phyloP scores from a whole-genome alignment of 1,140 invertebrate species.

The Cherax destructor region DNA sequence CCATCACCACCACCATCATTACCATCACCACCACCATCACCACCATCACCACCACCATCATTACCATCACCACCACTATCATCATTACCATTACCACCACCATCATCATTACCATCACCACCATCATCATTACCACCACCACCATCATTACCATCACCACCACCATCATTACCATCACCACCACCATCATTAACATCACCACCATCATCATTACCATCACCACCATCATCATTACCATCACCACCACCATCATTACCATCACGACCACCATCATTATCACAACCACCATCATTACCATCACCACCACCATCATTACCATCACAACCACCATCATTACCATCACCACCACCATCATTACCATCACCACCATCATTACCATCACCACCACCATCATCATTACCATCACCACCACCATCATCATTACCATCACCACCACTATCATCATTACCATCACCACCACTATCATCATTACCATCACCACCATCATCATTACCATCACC shows the following conservation, averaged over 20 bases:
- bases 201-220: not conserved
- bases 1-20: too few species aligned
- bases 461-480: not conserved
- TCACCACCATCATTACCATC: not conserved
- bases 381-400: not conserved
- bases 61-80: too few species aligned
- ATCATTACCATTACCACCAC: not conserved
- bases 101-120: not conserved
- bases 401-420: not conserved
- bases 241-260: not conserved
- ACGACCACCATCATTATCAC: too few species aligned
- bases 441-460: too few species aligned
- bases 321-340: not conserved
- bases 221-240: not conserved
- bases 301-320: not conserved
- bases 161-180: not conserved
- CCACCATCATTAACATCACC: not conserved
- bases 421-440: too few species aligned
- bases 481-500: not conserved
- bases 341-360: too few species aligned
- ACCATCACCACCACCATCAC: too few species aligned
- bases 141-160: not conserved
- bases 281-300: not conserved
- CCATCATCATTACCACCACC: not conserved
- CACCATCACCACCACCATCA: not conserved